Conservation (phyloP, 2,888 invertebrate species). For the Cephus sareptanus region DNA sequence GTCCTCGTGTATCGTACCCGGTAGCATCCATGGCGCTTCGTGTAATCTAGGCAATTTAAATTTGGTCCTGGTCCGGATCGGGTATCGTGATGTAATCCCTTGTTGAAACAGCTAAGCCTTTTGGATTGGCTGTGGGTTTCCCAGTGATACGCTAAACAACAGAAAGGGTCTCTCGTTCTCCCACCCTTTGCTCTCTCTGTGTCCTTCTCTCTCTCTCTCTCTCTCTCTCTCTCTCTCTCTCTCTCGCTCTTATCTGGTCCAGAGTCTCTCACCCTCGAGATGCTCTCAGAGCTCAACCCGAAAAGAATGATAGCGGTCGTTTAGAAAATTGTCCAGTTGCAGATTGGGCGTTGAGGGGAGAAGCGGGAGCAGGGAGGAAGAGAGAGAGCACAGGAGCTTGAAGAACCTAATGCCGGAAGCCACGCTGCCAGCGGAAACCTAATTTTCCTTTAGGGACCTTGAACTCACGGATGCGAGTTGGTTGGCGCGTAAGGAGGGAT, state of each 20-base stretch:
- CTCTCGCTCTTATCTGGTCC: slow-evolving; percentile 16
- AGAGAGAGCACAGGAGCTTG: background rate
- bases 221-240: slow-evolving; percentile 23
- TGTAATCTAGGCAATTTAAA: slow-evolving; percentile 60
- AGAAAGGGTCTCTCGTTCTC: slow-evolving; percentile 29
- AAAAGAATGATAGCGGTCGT: no score
- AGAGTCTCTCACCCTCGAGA: background rate
- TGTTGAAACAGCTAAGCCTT: slow-evolving; percentile 65
- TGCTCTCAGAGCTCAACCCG: background rate
- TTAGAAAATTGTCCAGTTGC: background rate
- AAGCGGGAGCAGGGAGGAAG: slow-evolving; percentile 9
- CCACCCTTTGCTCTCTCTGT: slow-evolving; percentile 21
- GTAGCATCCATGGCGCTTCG: no score
- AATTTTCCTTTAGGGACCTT: no score
- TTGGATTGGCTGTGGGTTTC: slow-evolving; percentile 63
- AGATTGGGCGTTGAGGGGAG: background rate
- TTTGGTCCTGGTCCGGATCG: slow-evolving; percentile 45
- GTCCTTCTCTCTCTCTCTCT: slow-evolving; percentile 20
- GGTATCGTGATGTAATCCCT: slow-evolving; percentile 55
- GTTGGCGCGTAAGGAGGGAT: background rate
- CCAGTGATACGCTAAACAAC: slow-evolving; percentile 53
- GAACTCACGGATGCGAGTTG: no score
- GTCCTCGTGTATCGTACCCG: no score
- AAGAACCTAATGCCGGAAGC: no score
- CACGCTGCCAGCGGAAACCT: no score